phyloP scores from a whole-genome alignment of 2,113 vertebrate genomes.

The Paramormyrops kingsleyae region DNA sequence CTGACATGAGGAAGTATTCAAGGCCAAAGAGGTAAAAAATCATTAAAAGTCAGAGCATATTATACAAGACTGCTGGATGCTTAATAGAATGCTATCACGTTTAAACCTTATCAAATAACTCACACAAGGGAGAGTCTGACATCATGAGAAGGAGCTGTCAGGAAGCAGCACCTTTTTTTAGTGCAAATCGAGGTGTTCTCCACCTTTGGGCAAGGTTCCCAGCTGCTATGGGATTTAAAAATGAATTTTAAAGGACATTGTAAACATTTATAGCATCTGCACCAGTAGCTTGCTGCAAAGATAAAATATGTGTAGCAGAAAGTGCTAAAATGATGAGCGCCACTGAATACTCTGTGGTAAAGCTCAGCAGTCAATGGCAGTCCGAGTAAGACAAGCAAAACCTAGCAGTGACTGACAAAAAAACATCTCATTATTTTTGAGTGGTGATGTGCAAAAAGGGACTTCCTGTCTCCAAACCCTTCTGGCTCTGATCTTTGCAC shows the following conservation, averaged over 20 bases:
- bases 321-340: not conserved
- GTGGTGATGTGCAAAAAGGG: slow-evolving; percentile 8
- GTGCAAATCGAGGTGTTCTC: slow-evolving; percentile 37
- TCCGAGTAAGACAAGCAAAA: not conserved
- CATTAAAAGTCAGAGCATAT: slow-evolving; percentile 41
- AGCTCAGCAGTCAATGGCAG: not conserved
- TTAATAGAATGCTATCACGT: slow-evolving; percentile 30
- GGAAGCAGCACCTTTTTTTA: slow-evolving; percentile 39
- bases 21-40: slow-evolving; percentile 43
- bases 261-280: not conserved
- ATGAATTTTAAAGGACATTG: not conserved
- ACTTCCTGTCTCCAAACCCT: not conserved
- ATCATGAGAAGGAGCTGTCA: slow-evolving; percentile 30
- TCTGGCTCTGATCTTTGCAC: not conserved
- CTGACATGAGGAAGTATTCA: slow-evolving; percentile 39
- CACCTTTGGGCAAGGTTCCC: not conserved
- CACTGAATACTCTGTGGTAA: not conserved
- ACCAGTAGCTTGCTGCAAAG: not conserved
- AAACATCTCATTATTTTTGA: slow-evolving; percentile 5
- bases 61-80: slow-evolving; percentile 22
- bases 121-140: slow-evolving; percentile 16
- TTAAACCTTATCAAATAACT: slow-evolving; percentile 37
- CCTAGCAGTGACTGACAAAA: not conserved
- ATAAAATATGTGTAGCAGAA: not conserved
- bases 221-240: not conserved